phyloP scores from a whole-genome alignment of 2,888 invertebrate species.

The Barypeithes pellucidus region DNA sequence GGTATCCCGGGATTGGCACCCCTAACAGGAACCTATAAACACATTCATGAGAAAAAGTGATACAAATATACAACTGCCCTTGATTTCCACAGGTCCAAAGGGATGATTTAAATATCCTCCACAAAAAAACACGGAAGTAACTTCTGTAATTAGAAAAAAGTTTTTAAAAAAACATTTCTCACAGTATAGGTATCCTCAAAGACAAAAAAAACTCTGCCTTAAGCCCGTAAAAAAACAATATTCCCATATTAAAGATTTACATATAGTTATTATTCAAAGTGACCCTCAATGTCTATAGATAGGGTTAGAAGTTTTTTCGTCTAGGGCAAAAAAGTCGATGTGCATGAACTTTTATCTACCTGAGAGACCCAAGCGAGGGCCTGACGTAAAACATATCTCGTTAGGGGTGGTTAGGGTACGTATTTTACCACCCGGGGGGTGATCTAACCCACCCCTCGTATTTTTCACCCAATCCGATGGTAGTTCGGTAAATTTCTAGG shows the following conservation, averaged over 20 bases:
- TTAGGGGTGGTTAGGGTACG: conserved; percentile 45
- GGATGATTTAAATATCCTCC: conserved; percentile 29
- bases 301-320: conserved; percentile 56
- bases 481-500: conserved; percentile 48
- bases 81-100: conserved; percentile 34
- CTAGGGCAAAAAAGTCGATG: conserved; percentile 43
- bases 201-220: conserved; percentile 53
- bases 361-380: conserved; percentile 33
- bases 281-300: conserved; percentile 54
- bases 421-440: conserved; percentile 52
- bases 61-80: conserved; percentile 31
- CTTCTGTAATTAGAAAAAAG: conserved; percentile 45
- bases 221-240: conserved; percentile 54
- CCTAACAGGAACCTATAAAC: too few relatives aligned
- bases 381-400: too few relatives aligned
- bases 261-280: conserved; percentile 59
- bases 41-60: too few relatives aligned
- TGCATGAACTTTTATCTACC: conserved; percentile 41
- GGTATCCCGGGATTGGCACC: too few relatives aligned
- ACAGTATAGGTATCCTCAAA: conserved; percentile 51
- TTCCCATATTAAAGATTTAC: conserved; percentile 59
- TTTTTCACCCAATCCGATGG: conserved; percentile 57
- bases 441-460: conserved; percentile 56
- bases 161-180: conserved; percentile 54
- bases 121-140: conserved; percentile 48